Evolutionary conservation across 2,888 invertebrate species (phyloP).

Genomic region (Thumatha senex): DNA sequence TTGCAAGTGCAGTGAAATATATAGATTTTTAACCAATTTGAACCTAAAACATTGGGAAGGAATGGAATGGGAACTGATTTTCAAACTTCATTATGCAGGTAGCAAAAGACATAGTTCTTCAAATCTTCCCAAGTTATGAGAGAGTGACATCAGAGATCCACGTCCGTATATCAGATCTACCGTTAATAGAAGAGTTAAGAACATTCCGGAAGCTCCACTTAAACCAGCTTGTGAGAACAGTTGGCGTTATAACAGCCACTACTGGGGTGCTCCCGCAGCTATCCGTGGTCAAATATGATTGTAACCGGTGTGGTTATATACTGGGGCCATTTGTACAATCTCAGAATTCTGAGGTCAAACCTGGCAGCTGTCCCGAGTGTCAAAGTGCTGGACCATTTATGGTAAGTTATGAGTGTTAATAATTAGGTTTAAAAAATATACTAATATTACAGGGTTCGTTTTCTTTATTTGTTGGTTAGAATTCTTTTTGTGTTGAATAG

Average conservation of each 20-base stretch:
- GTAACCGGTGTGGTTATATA: conserved; percentile 96
- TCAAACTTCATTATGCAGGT: conserved; percentile 55
- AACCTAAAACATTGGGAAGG: too few relatives aligned
- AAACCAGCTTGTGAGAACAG: conserved; percentile 94
- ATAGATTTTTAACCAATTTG: too few relatives aligned
- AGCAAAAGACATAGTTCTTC: conserved; percentile 95
- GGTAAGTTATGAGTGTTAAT: conserved; percentile 69
- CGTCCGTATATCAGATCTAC: conserved; percentile 96
- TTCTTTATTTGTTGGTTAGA: too few relatives aligned
- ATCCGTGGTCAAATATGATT: conserved; percentile 98
- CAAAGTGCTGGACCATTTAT: conserved; percentile 97
- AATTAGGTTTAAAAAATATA: too few relatives aligned
- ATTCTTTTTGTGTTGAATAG: too few relatives aligned
- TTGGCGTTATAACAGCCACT: conserved; percentile 97
- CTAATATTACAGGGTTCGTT: too few relatives aligned
- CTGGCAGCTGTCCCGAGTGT: conserved; percentile 98
- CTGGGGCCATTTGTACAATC: conserved; percentile 98
- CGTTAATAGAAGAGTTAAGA: conserved; percentile 97
- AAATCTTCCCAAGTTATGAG: conserved; percentile 97
- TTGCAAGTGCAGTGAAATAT: too few relatives aligned
- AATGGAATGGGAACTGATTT: too few relatives aligned
- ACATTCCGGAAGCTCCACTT: conserved; percentile 95
- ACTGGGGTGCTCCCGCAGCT: conserved; percentile 98
- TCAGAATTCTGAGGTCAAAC: conserved; percentile 96
- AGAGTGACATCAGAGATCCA: conserved; percentile 97